These are phyloP conservation scores for Poeciliopsis presidionis DNA, from an alignment of 2,797 vertebrate genomes.

Conservation along the genomic window DNA sequence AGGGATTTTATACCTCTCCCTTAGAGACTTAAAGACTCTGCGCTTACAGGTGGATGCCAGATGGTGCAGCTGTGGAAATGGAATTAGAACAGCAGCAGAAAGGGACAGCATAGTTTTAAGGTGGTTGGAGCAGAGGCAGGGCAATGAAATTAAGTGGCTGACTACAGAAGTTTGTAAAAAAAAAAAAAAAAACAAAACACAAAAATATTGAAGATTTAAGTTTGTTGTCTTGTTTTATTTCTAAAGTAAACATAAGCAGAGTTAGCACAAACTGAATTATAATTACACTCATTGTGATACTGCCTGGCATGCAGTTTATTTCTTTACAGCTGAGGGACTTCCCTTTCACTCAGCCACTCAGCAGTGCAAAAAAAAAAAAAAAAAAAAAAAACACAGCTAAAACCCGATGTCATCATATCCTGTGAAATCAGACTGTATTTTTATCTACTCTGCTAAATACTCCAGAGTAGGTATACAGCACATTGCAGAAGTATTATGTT, in stretches of 20 bases:
- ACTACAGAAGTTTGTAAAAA: background rate
- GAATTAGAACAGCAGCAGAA: constrained; percentile 9
- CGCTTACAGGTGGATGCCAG: constrained; percentile 20
- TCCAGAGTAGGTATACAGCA: background rate
- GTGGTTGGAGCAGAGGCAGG: background rate
- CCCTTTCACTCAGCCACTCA: constrained; percentile 8
- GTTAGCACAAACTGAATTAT: constrained; percentile 18
- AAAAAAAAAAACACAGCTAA: constrained; percentile 7
- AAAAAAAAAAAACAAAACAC: constrained; percentile 13
- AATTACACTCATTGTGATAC: constrained; percentile 5
- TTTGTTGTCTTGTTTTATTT: constrained; percentile 48
- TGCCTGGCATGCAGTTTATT: background rate
- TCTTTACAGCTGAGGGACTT: constrained; percentile 17
- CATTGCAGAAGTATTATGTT: background rate
- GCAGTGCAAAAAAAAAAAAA: background rate
- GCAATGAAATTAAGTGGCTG: background rate
- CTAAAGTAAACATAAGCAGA: constrained; percentile 46
- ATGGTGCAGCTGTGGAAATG: constrained; percentile 6
- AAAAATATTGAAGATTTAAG: constrained; percentile 21
- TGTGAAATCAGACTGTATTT: background rate
- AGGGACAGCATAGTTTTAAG: background rate
- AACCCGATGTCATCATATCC: constrained; percentile 2
- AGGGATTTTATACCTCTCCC: background rate
- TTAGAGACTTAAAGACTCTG: background rate
- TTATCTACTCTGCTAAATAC: background rate